A percentile compares a stretch with the other conserved stretches of the same genome.
These are phyloP conservation scores for Drosophila sulfurigaster DNA, from an alignment of 1,140 invertebrate genomes.

Conservation along the genomic window DNA sequence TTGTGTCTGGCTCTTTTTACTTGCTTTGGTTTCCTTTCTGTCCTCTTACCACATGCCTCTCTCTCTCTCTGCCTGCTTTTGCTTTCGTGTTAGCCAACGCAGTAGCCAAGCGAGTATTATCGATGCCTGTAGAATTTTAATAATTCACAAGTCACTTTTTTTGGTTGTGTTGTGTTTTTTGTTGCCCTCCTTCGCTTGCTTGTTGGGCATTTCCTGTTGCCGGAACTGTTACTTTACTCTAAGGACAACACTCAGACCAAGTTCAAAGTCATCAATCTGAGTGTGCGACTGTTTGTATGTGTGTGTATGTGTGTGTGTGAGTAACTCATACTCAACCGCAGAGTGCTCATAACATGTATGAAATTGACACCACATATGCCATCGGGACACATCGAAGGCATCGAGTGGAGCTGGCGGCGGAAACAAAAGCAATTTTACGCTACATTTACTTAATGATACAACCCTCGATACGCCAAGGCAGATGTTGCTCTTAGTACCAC, in stretches of 20 bases:
- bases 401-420: slow-evolving; percentile 37
- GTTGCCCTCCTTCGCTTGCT: slow-evolving; percentile 19
- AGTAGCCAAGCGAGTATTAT: slow-evolving; percentile 1
- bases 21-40: slow-evolving; percentile 12
- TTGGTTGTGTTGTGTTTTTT: slow-evolving; percentile 2
- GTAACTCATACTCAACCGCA: slow-evolving; percentile 56
- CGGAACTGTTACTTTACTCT: slow-evolving; percentile 52
- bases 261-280: slow-evolving; percentile 72
- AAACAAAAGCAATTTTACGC: slow-evolving; percentile 76
- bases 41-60: slow-evolving; percentile 32
- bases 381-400: slow-evolving; percentile 28
- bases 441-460: slow-evolving; percentile 79
- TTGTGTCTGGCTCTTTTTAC: slow-evolving; percentile 28
- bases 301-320: not conserved
- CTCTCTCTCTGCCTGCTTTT: slow-evolving; percentile 32
- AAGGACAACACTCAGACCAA: slow-evolving; percentile 46
- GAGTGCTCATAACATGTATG: slow-evolving; percentile 78
- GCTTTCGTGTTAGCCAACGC: slow-evolving; percentile 40
- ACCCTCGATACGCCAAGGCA: slow-evolving; percentile 41
- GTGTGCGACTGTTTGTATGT: slow-evolving; percentile 16
- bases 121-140: slow-evolving; percentile 66
- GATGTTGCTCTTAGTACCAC: slow-evolving; percentile 41
- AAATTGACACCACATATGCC: slow-evolving; percentile 79
- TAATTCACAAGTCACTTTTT: slow-evolving; percentile 37
- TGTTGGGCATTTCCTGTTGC: slow-evolving; percentile 64